Evolutionary conservation across 37 sponge, comb jelly and placozoan genomes (phyloP), one percentile per base, ranked within the genome.

Genomic region (Aplysina aerophoba): DNA sequence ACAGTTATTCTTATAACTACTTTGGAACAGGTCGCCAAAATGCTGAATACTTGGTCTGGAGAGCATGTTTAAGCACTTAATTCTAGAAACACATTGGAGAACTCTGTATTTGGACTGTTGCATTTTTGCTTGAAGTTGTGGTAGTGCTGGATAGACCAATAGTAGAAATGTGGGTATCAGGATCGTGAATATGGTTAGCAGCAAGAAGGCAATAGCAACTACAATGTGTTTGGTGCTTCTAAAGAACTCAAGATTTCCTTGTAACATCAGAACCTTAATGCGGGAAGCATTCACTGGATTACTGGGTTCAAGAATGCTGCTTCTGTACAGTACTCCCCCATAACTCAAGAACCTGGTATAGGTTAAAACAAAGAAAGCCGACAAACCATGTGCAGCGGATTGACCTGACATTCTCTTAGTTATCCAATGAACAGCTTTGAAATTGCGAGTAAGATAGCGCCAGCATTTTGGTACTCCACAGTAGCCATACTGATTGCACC

Each of bases 11-110:
- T 73, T 73, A 19, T 73, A 73, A 30, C 74, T 38, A 37, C 74
- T 73, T 37, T 73, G 74, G 20, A 73, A 73, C 11, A 73, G 74
- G 30, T 73, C 74, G 8, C 31, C 74, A 73, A 73, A 73, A 20
- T 30, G 39, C 39, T 73, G 74, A 30, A 73, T 30, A 21, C 39
- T 8, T 34, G 41, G 40, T 30, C 20, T 73, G 74, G 22, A 30
- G 20, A 73, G 37, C 41, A 73, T 73, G 21, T 21, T 21, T 38
- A 73, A 73, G 12, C 31, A 21, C 39, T 37, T 73, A 8, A 21
- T 38, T 31, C 20, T 73, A 21, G 30, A 73, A 21, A 73, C 20
- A 11, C 14, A 14, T 6, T 31, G 35, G 31, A 37, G 39, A 21
- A 73, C 14, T 38, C 8, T 8, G 30, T 33, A 37, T 73, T 30